Evolutionary conservation across 2,888 invertebrate species (phyloP), one percentile per base, ranked within the genome.

Genomic region (Ctena decussata): DNA sequence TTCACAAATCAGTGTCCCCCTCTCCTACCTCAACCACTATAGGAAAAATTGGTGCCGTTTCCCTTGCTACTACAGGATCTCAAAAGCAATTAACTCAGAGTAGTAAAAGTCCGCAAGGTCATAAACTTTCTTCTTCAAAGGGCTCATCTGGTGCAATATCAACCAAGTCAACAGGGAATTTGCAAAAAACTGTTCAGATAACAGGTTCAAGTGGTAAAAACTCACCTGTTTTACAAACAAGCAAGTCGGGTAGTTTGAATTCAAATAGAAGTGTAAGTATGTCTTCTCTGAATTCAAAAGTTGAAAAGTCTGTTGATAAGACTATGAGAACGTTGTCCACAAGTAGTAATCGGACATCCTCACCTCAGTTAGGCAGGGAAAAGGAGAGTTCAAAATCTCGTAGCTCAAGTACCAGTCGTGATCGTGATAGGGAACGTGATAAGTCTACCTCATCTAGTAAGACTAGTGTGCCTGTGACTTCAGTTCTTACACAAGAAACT

Each of bases 11-110:
- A 71, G 80, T 87, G 57, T 60, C 84, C 57, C 84, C 89, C 18
- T 86, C 91, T n/a, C 91, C 91, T 72, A 92, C 91, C 78, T 88
- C 91, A 70, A 89, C 90, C 60, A 90, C 90, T 27, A 92, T 90
- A 24, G 92, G 90, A 3, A 85, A 87, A 60, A 90, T 91, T 73
- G 90, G 90, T 49, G 89, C 92, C 15, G 90, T 91, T 18, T 90
- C 91, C 15, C 78, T 91, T 32, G 89, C 90, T 30, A 90, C 90
- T 3, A 89, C 90, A n/a, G 90, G 90, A 65, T 88, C 87, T 35
- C 85, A 88, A 80, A 88, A 88, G 57, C 81, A 81, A 24, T 77
- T 88, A 39, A 79, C 73, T 69, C 71, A 30, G 30, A 75, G 18
- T 41, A 88, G 71, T 69, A 88, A 84, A 72, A 85, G 83, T 80